Percentiles rank a stretch among this genome's conserved stretches.
Conservation (phyloP, 1,140 invertebrate genomes). For the Phymorhynchus buccinoides region DNA sequence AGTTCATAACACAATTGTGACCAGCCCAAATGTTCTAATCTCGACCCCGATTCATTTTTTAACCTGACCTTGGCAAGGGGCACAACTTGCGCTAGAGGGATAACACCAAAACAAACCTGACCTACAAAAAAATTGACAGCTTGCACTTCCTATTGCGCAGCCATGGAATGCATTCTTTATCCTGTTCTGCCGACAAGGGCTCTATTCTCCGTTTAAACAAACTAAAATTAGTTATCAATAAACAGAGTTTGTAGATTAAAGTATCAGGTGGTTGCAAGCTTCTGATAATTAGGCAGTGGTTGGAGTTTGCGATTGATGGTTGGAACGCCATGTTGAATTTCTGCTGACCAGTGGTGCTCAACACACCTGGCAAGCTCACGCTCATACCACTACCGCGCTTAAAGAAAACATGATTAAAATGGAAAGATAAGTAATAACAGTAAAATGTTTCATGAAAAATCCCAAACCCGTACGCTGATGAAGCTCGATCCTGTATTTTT, state of each 20-base stretch:
- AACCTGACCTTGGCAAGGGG: conserved; percentile 31
- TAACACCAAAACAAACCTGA: conserved; percentile 47
- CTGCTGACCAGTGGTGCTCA: conserved; percentile 42
- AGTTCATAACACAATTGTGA: no score
- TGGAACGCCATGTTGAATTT: conserved; percentile 50
- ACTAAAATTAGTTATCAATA: neutral
- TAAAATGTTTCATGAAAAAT: neutral
- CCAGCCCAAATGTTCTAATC: neutral
- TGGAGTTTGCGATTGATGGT: conserved; percentile 40
- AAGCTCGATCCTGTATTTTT: conserved; percentile 33
- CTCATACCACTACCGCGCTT: neutral
- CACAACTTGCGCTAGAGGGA: conserved; percentile 30
- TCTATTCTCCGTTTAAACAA: neutral
- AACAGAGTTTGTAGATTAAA: neutral
- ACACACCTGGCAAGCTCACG: conserved; percentile 14
- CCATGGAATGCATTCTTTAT: neutral
- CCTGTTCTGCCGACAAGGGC: neutral
- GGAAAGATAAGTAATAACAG: neutral
- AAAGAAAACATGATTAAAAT: neutral
- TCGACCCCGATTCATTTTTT: neutral
- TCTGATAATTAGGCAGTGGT: conserved; percentile 45
- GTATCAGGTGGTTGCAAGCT: conserved; percentile 34
- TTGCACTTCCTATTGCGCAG: conserved; percentile 44
- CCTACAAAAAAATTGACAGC: conserved; percentile 49
- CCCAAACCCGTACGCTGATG: neutral